phyloP scores from a whole-genome alignment of 2,888 invertebrate species.

The Plagodis dolabraria region DNA sequence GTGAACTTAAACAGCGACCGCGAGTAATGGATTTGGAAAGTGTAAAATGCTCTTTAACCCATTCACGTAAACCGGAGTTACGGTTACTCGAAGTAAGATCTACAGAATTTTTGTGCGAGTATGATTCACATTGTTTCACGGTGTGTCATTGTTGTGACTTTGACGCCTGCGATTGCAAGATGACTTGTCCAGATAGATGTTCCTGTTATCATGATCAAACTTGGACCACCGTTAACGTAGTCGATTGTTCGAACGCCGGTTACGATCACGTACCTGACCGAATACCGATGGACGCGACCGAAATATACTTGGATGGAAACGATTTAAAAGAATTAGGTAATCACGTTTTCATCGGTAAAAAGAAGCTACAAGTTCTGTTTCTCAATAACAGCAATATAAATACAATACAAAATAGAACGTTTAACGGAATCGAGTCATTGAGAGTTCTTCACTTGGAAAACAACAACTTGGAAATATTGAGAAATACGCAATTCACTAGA shows the following conservation, averaged over 20 bases:
- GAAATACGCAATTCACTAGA: slow-evolving; percentile 92
- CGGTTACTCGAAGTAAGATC: slow-evolving; percentile 88
- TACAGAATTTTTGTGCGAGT: slow-evolving; percentile 92
- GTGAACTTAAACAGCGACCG: slow-evolving; percentile 89
- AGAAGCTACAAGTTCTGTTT: slow-evolving; percentile 90
- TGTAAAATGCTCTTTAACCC: slow-evolving; percentile 90
- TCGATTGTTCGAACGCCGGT: slow-evolving; percentile 91
- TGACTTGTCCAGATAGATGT: slow-evolving; percentile 94
- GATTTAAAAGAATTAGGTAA: slow-evolving; percentile 91
- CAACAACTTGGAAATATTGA: slow-evolving; percentile 88
- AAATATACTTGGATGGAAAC: slow-evolving; percentile 94
- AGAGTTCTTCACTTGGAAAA: slow-evolving; percentile 91
- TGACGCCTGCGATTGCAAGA: slow-evolving; percentile 96
- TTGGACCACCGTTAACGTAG: slow-evolving; percentile 92
- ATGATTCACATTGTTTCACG: slow-evolving; percentile 93
- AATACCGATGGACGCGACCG: slow-evolving; percentile 95
- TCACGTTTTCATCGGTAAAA: slow-evolving; percentile 94
- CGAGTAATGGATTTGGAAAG: slow-evolving; percentile 92
- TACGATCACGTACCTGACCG: slow-evolving; percentile 90
- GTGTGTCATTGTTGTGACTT: slow-evolving; percentile 95
- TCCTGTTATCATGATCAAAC: slow-evolving; percentile 94
- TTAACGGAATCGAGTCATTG: slow-evolving; percentile 91
- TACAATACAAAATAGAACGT: slow-evolving; percentile 91
- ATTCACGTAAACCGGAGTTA: slow-evolving; percentile 86
- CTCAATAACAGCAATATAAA: slow-evolving; percentile 92